Evolutionary conservation across 2,797 vertebrate species (phyloP), one percentile per base, ranked within the genome.

Genomic region (Sebastes aleutianus): DNA sequence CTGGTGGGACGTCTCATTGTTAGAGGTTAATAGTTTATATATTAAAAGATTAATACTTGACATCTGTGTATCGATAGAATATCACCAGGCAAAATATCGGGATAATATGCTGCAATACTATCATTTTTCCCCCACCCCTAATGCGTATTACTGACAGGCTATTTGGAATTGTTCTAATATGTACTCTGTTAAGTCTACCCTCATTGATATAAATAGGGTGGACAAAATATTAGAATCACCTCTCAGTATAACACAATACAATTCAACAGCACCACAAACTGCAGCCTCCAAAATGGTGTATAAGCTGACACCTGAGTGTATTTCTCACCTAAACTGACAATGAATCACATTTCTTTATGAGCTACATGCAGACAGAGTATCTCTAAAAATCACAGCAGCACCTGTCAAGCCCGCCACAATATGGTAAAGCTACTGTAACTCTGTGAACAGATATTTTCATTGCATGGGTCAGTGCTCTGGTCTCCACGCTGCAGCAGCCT

Each of bases 391-490:
- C 56, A 53, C 39, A 64, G 53, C 14, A 76, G 47, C 85, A 89
- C 80, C 88, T 92, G 89, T 82, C 34, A 32, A 54, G 24, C 62
- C 14, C 13, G 18, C 9, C 62, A 64, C 75, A 82, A 36, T 34
- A 68, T 43, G 78, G 57, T 76, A 31, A 88, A 86, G 69, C 85
- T 87, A 75, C 85, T 86, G 84, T 84, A 80, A 77, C 58, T 75
- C 76, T 71, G 64, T 59, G 79, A 74, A 31, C 64, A 85, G 79
- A 86, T 84, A 85, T 90, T 91, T 89, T 83, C 65, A 83, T 79
- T 87, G 76, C 62, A 73, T 32, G 76, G 92, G 82, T 93, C 89
- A 87, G n/a, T 76, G 81, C 81, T 22, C 67, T 82, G 86, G 89
- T 90, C 81, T 85, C 66, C 36, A 10, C 69, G 72, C 82, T 71